Percentiles rank a stretch among this genome's conserved stretches.
These are phyloP conservation scores for Drosophila monieri DNA, from an alignment of 2,888 invertebrate genomes.

Conservation along the genomic window DNA sequence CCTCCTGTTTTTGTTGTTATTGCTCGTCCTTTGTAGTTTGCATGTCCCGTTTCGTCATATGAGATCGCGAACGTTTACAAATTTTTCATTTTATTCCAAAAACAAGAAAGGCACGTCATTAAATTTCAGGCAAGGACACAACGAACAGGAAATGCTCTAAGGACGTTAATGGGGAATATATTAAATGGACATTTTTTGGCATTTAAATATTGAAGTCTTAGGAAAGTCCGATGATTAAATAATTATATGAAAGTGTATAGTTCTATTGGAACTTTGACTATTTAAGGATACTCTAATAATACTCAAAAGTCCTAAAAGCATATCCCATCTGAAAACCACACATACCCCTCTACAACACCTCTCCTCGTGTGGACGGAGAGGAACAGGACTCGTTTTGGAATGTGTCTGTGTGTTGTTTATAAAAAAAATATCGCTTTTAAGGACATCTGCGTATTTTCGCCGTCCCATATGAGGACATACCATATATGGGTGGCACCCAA, in stretches of 20 bases:
- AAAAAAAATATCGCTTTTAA: slow-evolving; percentile 73
- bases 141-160: slow-evolving; percentile 3
- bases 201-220: no score
- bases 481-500: slow-evolving; percentile 51
- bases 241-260: no score
- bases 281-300: no score
- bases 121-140: no score
- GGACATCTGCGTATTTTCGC: slow-evolving; percentile 81
- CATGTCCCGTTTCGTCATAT: slow-evolving; percentile 80
- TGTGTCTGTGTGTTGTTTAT: slow-evolving; percentile 32
- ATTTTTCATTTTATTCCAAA: slow-evolving; percentile 77
- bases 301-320: no score
- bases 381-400: slow-evolving; percentile 49
- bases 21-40: slow-evolving; percentile 74
- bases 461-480: slow-evolving; percentile 25
- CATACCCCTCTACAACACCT: not conserved
- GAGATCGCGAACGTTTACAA: slow-evolving; percentile 79
- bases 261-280: no score
- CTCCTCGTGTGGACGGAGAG: slow-evolving; percentile 28
- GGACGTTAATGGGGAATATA: not conserved
- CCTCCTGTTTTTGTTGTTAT: slow-evolving; percentile 46
- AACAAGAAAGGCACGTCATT: slow-evolving; percentile 39
- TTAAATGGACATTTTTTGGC: no score
- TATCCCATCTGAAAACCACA: not conserved
- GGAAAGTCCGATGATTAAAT: no score